Evolutionary conservation across 2,888 invertebrate species (phyloP).

Genomic region (Mellilla xanthometata): DNA sequence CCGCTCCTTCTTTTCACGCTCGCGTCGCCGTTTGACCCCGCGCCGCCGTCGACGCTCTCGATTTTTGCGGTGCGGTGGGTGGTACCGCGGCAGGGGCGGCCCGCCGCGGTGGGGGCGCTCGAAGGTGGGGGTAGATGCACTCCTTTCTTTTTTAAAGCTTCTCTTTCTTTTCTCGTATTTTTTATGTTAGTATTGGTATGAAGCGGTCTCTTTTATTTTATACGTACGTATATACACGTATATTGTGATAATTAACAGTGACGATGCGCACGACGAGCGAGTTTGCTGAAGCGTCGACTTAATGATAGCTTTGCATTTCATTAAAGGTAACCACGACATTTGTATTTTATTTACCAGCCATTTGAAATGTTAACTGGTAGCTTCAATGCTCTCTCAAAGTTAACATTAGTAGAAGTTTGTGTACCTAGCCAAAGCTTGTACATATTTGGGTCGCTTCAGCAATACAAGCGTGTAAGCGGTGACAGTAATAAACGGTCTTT

Average conservation of each 20-base stretch:
- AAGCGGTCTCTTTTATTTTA: constrained; percentile 80
- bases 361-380: constrained; percentile 38
- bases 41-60: constrained; percentile 81
- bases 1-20: constrained; percentile 81
- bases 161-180: constrained; percentile 82
- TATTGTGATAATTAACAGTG: constrained; percentile 81
- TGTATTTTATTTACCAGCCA: constrained; percentile 62
- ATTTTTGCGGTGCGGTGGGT: constrained; percentile 86
- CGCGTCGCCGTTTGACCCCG: constrained; percentile 82
- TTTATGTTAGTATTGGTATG: constrained; percentile 77
- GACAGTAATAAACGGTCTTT: constrained; percentile 57
- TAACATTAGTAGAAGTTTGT: constrained; percentile 46
- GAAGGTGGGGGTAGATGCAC: constrained; percentile 79
- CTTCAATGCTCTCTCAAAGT: constrained; percentile 39
- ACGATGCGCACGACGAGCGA: constrained; percentile 73
- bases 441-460: constrained; percentile 47
- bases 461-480: constrained; percentile 54
- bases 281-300: constrained; percentile 70
- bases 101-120: constrained; percentile 67
- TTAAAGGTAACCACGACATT: constrained; percentile 74
- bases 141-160: constrained; percentile 82
- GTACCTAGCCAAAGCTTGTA: constrained; percentile 47
- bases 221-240: constrained; percentile 63
- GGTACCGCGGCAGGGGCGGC: constrained; percentile 81
- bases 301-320: constrained; percentile 80